These are phyloP conservation scores for Habropoda laboriosa DNA, from an alignment of 1,140 invertebrate genomes.

Conservation along the genomic window DNA sequence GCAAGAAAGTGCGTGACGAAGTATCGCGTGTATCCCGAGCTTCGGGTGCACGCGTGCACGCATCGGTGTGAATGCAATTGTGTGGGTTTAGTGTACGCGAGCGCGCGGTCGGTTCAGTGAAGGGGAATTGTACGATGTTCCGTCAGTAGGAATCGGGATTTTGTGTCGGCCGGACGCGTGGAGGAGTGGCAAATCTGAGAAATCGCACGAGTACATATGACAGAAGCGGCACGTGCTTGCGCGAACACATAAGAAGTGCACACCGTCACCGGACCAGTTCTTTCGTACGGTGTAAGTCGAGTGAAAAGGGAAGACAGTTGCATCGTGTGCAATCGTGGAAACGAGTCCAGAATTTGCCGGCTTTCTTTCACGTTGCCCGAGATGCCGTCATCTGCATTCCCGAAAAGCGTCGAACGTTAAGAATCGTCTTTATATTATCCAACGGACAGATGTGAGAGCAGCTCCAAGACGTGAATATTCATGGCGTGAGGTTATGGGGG, in stretches of 20 bases:
- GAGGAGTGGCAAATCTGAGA: background rate
- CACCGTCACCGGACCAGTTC: background rate
- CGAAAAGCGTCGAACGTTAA: background rate
- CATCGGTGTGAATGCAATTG: background rate
- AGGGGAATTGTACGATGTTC: constrained; percentile 50
- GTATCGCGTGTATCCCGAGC: background rate
- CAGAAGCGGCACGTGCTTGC: constrained; percentile 53
- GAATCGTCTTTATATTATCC: background rate
- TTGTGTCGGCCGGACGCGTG: constrained; percentile 48
- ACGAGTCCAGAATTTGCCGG: background rate
- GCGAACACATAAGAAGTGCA: background rate
- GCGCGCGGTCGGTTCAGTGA: background rate
- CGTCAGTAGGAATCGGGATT: constrained; percentile 69
- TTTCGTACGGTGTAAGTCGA: background rate
- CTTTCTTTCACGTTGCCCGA: background rate
- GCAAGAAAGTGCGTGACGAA: constrained; percentile 11
- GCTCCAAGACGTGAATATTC: constrained; percentile 17
- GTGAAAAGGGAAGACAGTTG: background rate
- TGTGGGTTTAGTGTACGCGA: background rate
- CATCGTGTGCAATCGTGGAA: background rate
- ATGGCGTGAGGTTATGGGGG: constrained; percentile 47
- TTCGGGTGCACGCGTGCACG: background rate
- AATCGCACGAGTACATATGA: constrained; percentile 44
- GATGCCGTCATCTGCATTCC: constrained; percentile 6
- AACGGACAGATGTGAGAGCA: constrained; percentile 25